Evolutionary conservation across 2,797 vertebrate species (phyloP).

Genomic region (Salmo trutta): DNA sequence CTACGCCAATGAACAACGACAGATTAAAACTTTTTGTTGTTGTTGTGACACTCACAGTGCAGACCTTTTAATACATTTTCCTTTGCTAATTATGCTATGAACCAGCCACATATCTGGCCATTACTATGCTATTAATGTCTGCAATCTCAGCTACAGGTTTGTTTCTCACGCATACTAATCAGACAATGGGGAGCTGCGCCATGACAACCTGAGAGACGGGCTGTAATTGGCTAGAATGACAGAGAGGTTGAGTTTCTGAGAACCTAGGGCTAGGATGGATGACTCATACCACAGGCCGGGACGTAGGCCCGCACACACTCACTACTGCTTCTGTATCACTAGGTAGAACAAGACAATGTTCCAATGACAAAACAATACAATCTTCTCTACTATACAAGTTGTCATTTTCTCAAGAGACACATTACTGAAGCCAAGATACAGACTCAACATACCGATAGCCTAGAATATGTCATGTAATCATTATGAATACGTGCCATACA

Average conservation of each 20-base stretch:
- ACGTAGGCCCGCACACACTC: not conserved
- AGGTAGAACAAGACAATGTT: not conserved
- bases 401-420: not conserved
- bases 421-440: not conserved
- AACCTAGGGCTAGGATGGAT: not conserved
- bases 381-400: slow-evolving; percentile 3
- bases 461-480: not conserved
- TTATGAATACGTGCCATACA: not conserved
- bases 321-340: not conserved
- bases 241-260: not conserved
- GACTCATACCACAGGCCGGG: not conserved
- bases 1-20: no score
- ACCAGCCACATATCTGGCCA: not conserved
- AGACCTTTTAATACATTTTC: no score
- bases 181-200: not conserved
- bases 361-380: not conserved
- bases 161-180: not conserved
- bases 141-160: not conserved
- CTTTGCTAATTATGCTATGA: not conserved
- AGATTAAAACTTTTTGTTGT: no score
- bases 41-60: no score
- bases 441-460: not conserved
- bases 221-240: slow-evolving; percentile 5
- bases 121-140: not conserved
- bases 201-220: not conserved